Evolutionary conservation across 2,113 vertebrate genomes (phyloP).

Genomic region (Erythrocercus mccallii): DNA sequence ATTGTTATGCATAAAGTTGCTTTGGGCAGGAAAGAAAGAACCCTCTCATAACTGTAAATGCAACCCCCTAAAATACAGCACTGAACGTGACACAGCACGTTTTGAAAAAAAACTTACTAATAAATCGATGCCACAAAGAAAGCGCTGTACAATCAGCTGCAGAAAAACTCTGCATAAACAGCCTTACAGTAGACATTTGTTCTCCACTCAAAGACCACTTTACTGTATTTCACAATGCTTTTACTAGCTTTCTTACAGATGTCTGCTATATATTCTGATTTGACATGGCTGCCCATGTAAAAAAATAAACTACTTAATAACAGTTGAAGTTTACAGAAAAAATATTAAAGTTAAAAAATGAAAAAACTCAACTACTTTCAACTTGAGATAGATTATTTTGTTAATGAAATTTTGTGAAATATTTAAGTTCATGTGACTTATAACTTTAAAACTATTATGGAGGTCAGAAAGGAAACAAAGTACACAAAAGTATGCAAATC

Average conservation of each 20-base stretch:
- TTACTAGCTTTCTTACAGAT: not conserved
- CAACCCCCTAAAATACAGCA: not conserved
- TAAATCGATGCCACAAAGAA: slow-evolving; percentile 13
- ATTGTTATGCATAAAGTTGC: not conserved
- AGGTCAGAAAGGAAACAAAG: not conserved
- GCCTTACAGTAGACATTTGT: not conserved
- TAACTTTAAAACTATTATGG: not conserved
- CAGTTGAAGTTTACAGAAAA: not conserved
- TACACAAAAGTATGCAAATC: not conserved
- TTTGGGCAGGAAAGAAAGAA: not conserved
- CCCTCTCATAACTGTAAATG: not conserved
- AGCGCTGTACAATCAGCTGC: not conserved
- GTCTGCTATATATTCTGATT: not conserved
- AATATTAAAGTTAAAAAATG: not conserved
- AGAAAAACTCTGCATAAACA: not conserved
- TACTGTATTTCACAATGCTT: not conserved
- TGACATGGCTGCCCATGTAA: not conserved
- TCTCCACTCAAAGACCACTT: not conserved
- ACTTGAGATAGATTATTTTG: not conserved
- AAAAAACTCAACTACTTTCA: not conserved
- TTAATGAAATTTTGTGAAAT: not conserved
- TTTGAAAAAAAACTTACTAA: not conserved
- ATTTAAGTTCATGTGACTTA: not conserved
- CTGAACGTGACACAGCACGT: not conserved
- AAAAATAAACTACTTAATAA: not conserved